These are phyloP conservation scores for Tenthredo amoena DNA, from an alignment of 2,888 invertebrate species.

Conservation along the genomic window DNA sequence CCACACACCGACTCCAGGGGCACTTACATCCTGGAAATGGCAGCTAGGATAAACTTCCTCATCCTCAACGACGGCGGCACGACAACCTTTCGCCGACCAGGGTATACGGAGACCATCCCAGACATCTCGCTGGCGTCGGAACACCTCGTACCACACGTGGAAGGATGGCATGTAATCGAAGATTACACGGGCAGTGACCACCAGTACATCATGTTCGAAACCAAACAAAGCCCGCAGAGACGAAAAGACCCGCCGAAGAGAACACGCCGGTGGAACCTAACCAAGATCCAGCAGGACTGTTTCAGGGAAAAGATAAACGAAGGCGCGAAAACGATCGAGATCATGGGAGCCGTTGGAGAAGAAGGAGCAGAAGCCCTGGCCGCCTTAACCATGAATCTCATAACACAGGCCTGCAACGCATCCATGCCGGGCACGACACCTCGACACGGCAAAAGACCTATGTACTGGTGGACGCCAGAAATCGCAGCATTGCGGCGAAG, in stretches of 20 bases:
- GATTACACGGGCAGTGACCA: constrained; percentile 21
- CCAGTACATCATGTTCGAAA: background rate
- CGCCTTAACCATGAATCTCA: background rate
- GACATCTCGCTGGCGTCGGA: background rate
- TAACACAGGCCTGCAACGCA: background rate
- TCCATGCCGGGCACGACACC: background rate
- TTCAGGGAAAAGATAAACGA: background rate
- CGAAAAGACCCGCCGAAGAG: background rate
- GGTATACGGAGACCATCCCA: background rate
- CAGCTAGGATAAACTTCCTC: constrained; percentile 27
- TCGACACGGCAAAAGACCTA: background rate
- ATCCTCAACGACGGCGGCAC: background rate
- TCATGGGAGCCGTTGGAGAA: no score
- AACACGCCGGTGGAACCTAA: background rate
- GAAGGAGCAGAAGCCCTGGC: background rate
- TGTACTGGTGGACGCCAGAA: background rate
- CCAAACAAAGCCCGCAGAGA: background rate
- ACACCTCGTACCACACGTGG: background rate
- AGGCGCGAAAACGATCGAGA: no score
- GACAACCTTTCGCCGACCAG: background rate
- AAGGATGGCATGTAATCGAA: background rate
- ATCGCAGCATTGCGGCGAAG: background rate
- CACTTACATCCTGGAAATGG: constrained; percentile 53
- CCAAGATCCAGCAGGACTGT: background rate
- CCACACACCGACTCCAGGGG: constrained; percentile 48